Conservation (phyloP, 1,140 invertebrate genomes). For the Leptinotarsa lineolata region DNA sequence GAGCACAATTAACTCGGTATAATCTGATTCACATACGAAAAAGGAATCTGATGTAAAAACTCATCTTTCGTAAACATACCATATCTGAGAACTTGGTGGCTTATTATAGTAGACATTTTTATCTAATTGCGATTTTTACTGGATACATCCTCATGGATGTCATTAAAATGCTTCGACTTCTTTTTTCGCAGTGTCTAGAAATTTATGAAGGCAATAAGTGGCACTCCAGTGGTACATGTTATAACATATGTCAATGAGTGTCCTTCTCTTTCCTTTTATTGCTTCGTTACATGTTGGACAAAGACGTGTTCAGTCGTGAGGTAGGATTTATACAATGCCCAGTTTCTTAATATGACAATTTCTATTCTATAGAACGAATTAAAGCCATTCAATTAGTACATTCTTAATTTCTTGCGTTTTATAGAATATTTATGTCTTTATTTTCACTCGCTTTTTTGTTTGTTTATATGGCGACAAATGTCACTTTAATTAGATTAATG, state of each 20-base stretch:
- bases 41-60: conserved; percentile 1
- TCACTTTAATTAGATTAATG: conserved; percentile 35
- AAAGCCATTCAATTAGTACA: conserved; percentile 49
- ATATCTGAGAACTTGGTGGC: conserved; percentile 6
- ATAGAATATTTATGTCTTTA: conserved; percentile 46
- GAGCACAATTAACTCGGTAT: background rate
- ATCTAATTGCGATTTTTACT: conserved; percentile 22
- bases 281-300: conserved; percentile 20
- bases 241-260: conserved; percentile 27
- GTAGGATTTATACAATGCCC: conserved; percentile 36
- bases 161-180: conserved; percentile 29
- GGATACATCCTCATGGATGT: conserved; percentile 19
- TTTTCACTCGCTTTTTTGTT: conserved; percentile 37
- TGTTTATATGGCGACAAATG: conserved; percentile 30
- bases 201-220: conserved; percentile 37
- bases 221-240: conserved; percentile 24
- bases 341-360: conserved; percentile 47
- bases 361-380: conserved; percentile 48
- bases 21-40: conserved; percentile 2
- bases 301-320: conserved; percentile 23
- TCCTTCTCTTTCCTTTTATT: conserved; percentile 28
- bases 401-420: conserved; percentile 47
- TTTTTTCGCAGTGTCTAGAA: conserved; percentile 35
- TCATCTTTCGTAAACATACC: conserved; percentile 3
- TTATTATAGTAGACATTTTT: conserved; percentile 22